Evolutionary conservation across 2,888 invertebrate species (phyloP), one percentile per base, ranked within the genome.

Genomic region (Polietes domitor): DNA sequence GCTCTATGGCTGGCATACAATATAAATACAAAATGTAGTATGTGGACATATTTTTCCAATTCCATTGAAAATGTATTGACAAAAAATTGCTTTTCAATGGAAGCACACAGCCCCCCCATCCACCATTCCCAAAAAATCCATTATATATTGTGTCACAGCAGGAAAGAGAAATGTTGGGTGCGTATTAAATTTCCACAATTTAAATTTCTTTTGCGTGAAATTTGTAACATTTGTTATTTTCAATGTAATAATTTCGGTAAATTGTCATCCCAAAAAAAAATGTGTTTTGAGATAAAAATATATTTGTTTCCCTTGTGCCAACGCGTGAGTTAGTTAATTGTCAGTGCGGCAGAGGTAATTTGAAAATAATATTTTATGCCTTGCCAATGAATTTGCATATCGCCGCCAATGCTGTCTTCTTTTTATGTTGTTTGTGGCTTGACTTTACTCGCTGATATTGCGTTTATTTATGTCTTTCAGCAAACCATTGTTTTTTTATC

Each of bases 321-420:
- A 15, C 65, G 58, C 74, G 61, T 77, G n/a, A 21, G 19, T 17
- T 32, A 77, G 17, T 70, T 77, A 80, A 83, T 80, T 83, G 83
- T 77, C 83, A 83, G 47, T 63, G n/a, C n/a, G 70, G 79, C 83
- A 83, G 63, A 83, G 73, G 83, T 74, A 80, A 70, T 74, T 61
- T 74, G 32, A 24, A 72, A 65, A 43, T 76, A 21, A 58, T 73
- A 71, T 77, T 81, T 77, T 21, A 70, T 70, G 77, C 58, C 58
- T 2, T 12, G 6, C 63, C 53, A 76, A 26, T 71, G 61, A 76
- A 72, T 72, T 58, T 53, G 53, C 53, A 53, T 19, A 53, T 9
- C 21, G 21, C 5, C 5, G 15, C 9, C 6, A 21, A 21, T 63
- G 63, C 26, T 74, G 19, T 24, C 7, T 37, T 37, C n/a, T n/a